Conservation (phyloP, 2,113 vertebrate species). For the Leucosticte australis region DNA sequence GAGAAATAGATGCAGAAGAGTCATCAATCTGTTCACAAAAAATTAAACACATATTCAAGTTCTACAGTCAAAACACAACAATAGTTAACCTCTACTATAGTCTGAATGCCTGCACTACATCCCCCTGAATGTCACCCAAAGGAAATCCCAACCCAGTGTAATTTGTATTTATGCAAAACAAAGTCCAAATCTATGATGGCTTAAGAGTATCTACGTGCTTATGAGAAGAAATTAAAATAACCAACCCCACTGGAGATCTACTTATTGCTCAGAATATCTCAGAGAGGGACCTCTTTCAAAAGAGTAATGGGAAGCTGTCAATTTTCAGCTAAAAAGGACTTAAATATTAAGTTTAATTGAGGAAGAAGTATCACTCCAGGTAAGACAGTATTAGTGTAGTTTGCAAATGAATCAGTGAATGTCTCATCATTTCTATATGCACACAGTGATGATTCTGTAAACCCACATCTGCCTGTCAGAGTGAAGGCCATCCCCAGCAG, state of each 20-base stretch:
- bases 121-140: neutral
- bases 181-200: neutral
- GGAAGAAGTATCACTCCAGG: neutral
- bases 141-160: neutral
- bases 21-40: conserved; percentile 94
- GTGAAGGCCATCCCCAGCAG: neutral
- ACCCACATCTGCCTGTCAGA: neutral
- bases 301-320: neutral
- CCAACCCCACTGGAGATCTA: neutral
- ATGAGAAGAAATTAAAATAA: neutral
- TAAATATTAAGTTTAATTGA: neutral
- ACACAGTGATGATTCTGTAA: neutral
- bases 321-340: neutral
- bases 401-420: neutral
- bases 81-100: conserved; percentile 72
- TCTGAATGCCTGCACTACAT: conserved; percentile 51
- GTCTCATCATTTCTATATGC: neutral
- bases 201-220: neutral
- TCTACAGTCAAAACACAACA: conserved; percentile 80
- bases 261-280: neutral
- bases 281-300: neutral
- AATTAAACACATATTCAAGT: conserved; percentile 90
- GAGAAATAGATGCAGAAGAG: conserved; percentile 87
- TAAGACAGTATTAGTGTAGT: neutral
- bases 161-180: neutral